Base-by-base conservation (phyloP, 2,113 vertebrate species). In the Conger conger region DNA sequence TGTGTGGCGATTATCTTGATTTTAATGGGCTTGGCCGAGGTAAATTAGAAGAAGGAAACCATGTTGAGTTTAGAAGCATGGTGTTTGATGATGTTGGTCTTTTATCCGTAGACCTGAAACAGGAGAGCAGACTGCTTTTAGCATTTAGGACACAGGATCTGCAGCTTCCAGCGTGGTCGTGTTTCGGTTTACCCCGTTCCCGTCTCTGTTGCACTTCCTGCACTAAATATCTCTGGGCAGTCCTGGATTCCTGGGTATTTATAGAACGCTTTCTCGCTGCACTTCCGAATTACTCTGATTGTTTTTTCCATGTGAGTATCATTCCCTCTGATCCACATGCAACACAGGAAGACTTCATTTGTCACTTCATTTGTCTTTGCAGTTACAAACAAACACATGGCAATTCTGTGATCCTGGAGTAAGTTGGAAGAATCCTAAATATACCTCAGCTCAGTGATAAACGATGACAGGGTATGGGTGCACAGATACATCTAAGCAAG, bases 141-240 rank as follows among this genome's bases (percentile, higher is more conserved):
- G 35, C 60, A 36, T 76, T 36, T 53, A 13, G 33, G 23, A n/a
- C 50, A 15, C 30, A n/a, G 2, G 35, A 45, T 76, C 80, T 40
- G n/a, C 38, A 35, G 38, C 37, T 54, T 50, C 37, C 23, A 76
- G 33, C 3, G 1, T 76, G 68, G 33, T 50, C 36, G 78, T 73
- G 79, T 82, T 73, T 76, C 9, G 35, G 42, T 37, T 82, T 86
- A 73, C 88, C n/a, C 82, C 18, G 23, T 84, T 50, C 82, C 76
- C 81, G n/a, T 90, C 90, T 88, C 88, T 0, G 23, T 82, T 82
- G 80, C 0, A 38, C 63, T 91, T 93, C 92, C 92, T 92, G 91
- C 50, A 42, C 86, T 88, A 90, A 86, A 89, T 92, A 92, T 85
- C 87, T 60, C 16, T 0, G 35, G 45, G 84, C 82, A 81, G 78